Percentiles rank a stretch among this genome's conserved stretches.
Evolutionary conservation across 2,888 invertebrate species (phyloP).

Genomic region (Andricus curvator): DNA sequence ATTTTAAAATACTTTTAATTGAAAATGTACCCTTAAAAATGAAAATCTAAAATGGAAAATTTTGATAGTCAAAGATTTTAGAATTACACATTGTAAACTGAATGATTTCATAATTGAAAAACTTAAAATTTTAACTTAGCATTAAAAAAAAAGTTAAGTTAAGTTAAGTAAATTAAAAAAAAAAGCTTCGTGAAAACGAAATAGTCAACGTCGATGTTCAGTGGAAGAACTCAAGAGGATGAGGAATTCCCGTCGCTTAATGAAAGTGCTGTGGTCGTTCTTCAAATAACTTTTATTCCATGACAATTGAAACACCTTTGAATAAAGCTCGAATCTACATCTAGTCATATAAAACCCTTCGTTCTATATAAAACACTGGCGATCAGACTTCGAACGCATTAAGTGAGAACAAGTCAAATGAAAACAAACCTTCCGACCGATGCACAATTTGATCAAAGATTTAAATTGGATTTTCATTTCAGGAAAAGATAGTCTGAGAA

Average conservation of each 20-base stretch:
- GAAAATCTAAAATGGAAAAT: no score
- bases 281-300: not conserved
- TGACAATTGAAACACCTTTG: slow-evolving; percentile 9
- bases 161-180: no score
- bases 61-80: no score
- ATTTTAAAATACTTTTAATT: no score
- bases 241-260: slow-evolving; percentile 66
- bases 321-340: not conserved
- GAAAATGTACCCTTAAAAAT: no score
- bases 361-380: no score
- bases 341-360: not conserved
- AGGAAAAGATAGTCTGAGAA: no score
- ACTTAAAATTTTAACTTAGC: no score
- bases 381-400: no score
- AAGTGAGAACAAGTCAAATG: not conserved
- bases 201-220: slow-evolving; percentile 40
- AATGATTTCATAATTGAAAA: no score
- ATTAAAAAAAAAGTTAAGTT: no score
- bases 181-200: slow-evolving; percentile 55
- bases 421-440: not conserved
- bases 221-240: slow-evolving; percentile 51
- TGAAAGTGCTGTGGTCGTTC: slow-evolving; percentile 56
- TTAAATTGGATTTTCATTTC: not conserved
- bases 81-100: no score
- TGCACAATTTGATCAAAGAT: not conserved